Base-by-base conservation (phyloP, 2,797 vertebrate genomes). In the Adelosebastes latens region DNA sequence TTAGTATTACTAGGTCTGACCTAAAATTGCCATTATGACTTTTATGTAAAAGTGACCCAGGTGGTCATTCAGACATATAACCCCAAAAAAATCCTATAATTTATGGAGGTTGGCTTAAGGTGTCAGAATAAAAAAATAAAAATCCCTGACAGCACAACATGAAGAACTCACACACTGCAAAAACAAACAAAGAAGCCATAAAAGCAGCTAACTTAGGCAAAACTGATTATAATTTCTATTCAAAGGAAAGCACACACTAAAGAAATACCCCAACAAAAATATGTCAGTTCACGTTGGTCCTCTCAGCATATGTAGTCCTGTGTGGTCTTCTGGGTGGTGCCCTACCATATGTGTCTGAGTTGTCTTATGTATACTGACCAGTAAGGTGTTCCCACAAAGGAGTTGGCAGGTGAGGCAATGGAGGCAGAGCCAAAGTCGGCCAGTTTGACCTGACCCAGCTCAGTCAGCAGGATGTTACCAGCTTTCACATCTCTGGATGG, bases 361-460 rank as follows among this genome's bases (percentile, higher is more conserved):
- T 46, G 69, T 70, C 56, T 10, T 53, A 36, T 55, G 39, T 64
- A 34, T 71, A 95, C 97, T 94, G 91, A 99, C 98, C 98, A 99
- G 93, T 99, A 99, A 90, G 98, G 98, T 39, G 98, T 99, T 92
- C 98, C 98, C 89, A 99, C 98, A 58, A 99, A 99, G 86, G 98
- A 99, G 91, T 99, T 99, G 96, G 98, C 98, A 94, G 98, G 98
- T 91, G 97, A 99, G 81, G 95, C 96, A 94, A 99, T 97, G 83
- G 98, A 99, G 75, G 98, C 98, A 24, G 98, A 99, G 89, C 98
- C 98, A 91, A 99, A 99, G 93, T 99, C 98, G 25, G 98, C 98
- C 62, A 99, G 95, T 90, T 99, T 99, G 93, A 99, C 98, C 93
- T 98, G 98, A 91, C 98, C 98, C 49, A 97, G 97, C 92, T 99